These are phyloP conservation scores for Ophion slaviceki DNA, from an alignment of 2,888 invertebrate species.

Conservation along the genomic window DNA sequence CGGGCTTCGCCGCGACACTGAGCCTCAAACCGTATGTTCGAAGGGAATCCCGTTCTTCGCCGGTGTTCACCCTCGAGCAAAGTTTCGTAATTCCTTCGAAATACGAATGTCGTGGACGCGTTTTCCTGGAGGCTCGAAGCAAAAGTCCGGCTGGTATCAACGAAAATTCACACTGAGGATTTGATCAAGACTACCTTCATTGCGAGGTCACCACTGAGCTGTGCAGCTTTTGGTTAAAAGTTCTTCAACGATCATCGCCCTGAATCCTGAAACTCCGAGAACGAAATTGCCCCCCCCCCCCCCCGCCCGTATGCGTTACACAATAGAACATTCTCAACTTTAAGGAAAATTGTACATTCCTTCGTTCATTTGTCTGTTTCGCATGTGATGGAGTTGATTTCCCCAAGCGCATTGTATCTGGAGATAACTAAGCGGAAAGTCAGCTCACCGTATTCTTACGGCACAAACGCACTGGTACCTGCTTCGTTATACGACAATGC, in stretches of 20 bases:
- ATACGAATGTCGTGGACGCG: conserved; percentile 48
- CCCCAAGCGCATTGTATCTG: background rate
- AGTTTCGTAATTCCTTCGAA: conserved; percentile 64
- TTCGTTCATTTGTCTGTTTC: no score
- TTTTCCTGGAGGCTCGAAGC: conserved; percentile 29
- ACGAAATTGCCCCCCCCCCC: background rate
- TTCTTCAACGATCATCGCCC: conserved; percentile 48
- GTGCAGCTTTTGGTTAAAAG: conserved; percentile 31
- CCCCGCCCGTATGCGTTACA: no score
- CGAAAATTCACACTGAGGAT: conserved; percentile 57
- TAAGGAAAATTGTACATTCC: no score
- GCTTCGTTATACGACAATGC: background rate
- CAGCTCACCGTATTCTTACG: background rate
- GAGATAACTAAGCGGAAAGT: background rate
- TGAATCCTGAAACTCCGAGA: conserved; percentile 15
- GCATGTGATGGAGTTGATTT: background rate
- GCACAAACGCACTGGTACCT: background rate
- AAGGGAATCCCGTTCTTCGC: conserved; percentile 39
- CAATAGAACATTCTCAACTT: no score
- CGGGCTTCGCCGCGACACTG: conserved; percentile 59
- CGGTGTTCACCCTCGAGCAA: conserved; percentile 39
- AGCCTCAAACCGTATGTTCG: conserved; percentile 57
- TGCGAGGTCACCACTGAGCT: conserved; percentile 29
- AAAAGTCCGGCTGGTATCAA: conserved; percentile 36
- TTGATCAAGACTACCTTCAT: conserved; percentile 58